Conservation (phyloP, 2,113 vertebrate species). For the Elephantulus edwardii region DNA sequence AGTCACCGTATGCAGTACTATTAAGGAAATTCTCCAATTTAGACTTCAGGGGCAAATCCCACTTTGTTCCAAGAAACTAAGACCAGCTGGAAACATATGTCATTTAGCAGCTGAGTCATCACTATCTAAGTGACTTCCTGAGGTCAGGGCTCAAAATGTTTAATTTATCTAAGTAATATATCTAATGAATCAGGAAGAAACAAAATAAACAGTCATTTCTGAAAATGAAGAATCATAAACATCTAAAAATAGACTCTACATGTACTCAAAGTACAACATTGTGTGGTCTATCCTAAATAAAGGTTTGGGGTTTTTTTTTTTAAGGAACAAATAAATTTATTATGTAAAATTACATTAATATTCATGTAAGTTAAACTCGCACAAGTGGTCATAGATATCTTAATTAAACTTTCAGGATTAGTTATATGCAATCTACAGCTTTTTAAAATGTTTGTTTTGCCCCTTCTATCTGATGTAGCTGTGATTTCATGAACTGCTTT, state of each 20-base stretch:
- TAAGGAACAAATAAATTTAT: conserved; percentile 37
- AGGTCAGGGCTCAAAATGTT: neutral
- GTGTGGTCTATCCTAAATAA: conserved; percentile 19
- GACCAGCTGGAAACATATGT: conserved; percentile 25
- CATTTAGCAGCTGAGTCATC: neutral
- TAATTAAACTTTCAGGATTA: neutral
- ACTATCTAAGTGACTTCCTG: neutral
- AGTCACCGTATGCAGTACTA: neutral
- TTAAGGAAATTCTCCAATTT: neutral
- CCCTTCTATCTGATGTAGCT: neutral
- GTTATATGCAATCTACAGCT: neutral
- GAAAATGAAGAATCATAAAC: conserved; percentile 22
- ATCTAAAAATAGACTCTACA: neutral
- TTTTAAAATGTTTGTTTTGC: conserved; percentile 4
- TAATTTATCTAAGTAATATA: conserved; percentile 20
- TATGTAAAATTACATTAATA: conserved; percentile 45
- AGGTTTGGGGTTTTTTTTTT: too few relatives aligned
- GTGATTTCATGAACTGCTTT: neutral
- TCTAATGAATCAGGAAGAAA: neutral
- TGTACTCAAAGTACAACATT: conserved; percentile 35
- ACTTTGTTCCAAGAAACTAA: neutral
- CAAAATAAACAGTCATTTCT: conserved; percentile 6
- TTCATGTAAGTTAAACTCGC: neutral
- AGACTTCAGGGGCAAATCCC: neutral
- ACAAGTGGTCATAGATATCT: neutral